Evolutionary conservation across 1,140 invertebrate species (phyloP), one percentile per base, ranked within the genome.

Genomic region (Drosophila erecta): DNA sequence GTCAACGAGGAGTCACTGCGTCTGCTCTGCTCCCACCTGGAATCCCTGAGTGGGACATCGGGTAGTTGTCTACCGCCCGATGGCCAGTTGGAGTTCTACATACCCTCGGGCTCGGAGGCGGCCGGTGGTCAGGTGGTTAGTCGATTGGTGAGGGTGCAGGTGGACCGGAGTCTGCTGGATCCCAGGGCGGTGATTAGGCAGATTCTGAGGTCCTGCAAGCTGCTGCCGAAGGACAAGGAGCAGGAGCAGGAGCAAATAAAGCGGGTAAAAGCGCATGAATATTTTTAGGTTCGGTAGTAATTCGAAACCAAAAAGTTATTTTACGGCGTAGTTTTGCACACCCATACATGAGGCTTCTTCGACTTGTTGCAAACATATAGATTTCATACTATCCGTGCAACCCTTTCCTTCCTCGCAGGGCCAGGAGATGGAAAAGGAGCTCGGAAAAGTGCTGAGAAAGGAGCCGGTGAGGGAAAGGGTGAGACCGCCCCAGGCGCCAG

Each of bases 1-100:
- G 95, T 96, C 1, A 99, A 99, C 94, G 97, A 98, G 93, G 95
- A 97, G 87, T 98, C 97, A 6, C 92, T 98, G 61, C 97, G 98
- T 92, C 94, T 95, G 73, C 92, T 98, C 46, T 98, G 96, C 93
- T 96, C 95, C 40, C 95, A 97, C 77, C 92, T 98, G 65, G 95
- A 97, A 14, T 73, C 69, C 5, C 35, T 75, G n/a, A 41, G 22
- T 0, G 67, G 54, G 4, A 24, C 56, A 92, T 93, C 89, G 93
- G 93, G 43, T 83, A 94, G 55, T 84, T 93, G 47, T 93, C 95
- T 46, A 93, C 94, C n/a, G 94, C 51, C 67, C 22, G 49, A 93
- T 14, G 72, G 72, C 11, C 43, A 43, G 27, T 90, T 97, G 56
- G 93, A 94, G 54, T 97, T 97, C 93, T 97, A 96, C 91, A 92